These are phyloP conservation scores for Campylomormyrus tamandua DNA, from an alignment of 2,113 vertebrate genomes.

Conservation along the genomic window DNA sequence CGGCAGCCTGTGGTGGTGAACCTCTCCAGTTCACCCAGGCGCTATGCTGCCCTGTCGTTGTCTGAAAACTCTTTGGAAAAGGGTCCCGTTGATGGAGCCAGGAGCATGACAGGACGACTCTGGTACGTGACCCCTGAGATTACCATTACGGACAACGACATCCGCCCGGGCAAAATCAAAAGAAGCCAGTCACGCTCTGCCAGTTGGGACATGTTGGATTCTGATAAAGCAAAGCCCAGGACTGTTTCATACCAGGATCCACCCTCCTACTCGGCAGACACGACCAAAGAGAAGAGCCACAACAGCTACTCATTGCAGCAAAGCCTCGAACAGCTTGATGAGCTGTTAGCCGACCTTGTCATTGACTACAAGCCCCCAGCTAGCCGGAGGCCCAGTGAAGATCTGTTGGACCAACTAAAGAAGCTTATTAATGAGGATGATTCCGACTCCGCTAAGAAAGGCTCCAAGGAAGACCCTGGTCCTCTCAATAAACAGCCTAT, in stretches of 20 bases:
- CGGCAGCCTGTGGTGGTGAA: conserved; percentile 84
- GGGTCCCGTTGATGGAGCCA: conserved; percentile 57
- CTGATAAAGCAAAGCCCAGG: conserved; percentile 42
- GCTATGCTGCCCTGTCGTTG: conserved; percentile 85
- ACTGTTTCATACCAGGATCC: conserved; percentile 40
- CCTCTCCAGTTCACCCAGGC: conserved; percentile 86
- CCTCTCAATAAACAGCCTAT: conserved; percentile 67
- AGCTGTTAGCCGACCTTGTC: conserved; percentile 86
- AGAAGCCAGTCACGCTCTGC: conserved; percentile 61
- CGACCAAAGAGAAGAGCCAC: conserved; percentile 55
- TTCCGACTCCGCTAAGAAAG: conserved; percentile 31
- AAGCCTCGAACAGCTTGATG: conserved; percentile 87
- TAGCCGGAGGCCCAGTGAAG: conserved; percentile 53
- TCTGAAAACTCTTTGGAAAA: conserved; percentile 84
- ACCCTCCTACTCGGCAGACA: conserved; percentile 33
- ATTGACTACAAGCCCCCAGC: conserved; percentile 81
- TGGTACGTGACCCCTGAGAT: conserved; percentile 95
- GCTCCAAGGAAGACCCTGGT: conserved; percentile 48
- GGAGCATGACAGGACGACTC: conserved; percentile 56
- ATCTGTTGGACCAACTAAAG: conserved; percentile 74
- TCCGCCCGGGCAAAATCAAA: conserved; percentile 60
- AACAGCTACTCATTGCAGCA: conserved; percentile 73
- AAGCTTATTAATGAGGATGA: conserved; percentile 65
- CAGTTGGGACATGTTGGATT: conserved; percentile 65
- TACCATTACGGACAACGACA: conserved; percentile 93